Evolutionary conservation across 2,797 vertebrate genomes (phyloP).

Genomic region (Squalus acanthias): DNA sequence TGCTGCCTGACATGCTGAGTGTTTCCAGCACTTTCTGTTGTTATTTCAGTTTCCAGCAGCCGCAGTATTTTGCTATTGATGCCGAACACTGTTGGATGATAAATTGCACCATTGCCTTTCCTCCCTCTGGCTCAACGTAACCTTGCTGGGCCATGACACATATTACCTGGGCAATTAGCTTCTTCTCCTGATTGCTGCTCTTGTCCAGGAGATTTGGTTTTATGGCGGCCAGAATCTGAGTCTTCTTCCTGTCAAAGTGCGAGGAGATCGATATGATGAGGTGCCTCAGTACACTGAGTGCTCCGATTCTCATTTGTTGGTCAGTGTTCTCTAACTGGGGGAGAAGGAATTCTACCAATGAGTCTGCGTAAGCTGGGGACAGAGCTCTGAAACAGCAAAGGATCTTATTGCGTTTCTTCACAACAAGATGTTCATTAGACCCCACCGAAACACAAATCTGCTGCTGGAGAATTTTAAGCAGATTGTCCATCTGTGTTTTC

Average conservation of each 20-base stretch:
- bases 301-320: neutral
- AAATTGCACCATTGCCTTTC: too few species aligned
- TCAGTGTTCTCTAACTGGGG: neutral
- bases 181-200: neutral
- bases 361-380: neutral
- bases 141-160: too few species aligned
- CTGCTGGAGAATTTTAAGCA: neutral
- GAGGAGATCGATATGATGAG: neutral
- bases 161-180: neutral
- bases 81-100: too few species aligned
- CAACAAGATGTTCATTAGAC: neutral
- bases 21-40: too few species aligned
- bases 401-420: neutral
- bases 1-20: too few species aligned
- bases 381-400: neutral
- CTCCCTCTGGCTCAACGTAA: too few species aligned
- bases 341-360: neutral
- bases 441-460: neutral
- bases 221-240: neutral
- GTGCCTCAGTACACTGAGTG: neutral
- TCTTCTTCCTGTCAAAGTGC: neutral
- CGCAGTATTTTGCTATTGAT: too few species aligned
- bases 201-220: neutral
- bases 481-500: neutral
- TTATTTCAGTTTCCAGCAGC: too few species aligned